Conservation (phyloP, 2,888 invertebrate species). For the Masnerella sp. region DNA sequence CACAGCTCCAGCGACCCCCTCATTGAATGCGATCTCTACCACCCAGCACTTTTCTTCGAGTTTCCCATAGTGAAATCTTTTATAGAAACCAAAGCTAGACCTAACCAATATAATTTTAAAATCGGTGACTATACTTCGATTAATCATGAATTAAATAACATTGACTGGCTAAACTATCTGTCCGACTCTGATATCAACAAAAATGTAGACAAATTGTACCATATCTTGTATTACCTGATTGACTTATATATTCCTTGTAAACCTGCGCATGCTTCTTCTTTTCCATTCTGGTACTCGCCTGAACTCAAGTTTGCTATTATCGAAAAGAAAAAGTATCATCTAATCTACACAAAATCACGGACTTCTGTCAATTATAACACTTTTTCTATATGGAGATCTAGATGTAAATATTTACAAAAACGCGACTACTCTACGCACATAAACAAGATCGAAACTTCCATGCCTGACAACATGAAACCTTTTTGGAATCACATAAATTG, state of each 20-base stretch:
- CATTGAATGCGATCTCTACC: neutral
- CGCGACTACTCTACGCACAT: neutral
- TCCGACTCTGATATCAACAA: neutral
- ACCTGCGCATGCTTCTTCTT: neutral
- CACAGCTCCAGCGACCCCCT: neutral
- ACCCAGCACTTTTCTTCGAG: neutral
- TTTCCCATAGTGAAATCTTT: too few relatives aligned
- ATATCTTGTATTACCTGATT: neutral
- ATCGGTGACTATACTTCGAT: too few relatives aligned
- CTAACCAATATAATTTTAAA: too few relatives aligned
- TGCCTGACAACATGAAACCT: neutral
- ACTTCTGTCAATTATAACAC: neutral
- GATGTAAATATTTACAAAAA: neutral
- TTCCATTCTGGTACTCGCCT: neutral
- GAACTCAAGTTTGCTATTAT: neutral
- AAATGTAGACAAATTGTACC: neutral
- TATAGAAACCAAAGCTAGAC: too few relatives aligned
- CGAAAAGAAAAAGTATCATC: neutral
- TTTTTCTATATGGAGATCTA: neutral
- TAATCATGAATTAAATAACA: too few relatives aligned
- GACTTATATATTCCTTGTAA: neutral
- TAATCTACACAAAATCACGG: too few relatives aligned
- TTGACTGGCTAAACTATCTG: neutral
- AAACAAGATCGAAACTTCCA: neutral
- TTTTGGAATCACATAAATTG: neutral